A percentile compares a stretch with the other conserved stretches of the same genome.
These are phyloP conservation scores for Heteropelma amictum DNA, from an alignment of 2,888 invertebrate species.

Conservation along the genomic window DNA sequence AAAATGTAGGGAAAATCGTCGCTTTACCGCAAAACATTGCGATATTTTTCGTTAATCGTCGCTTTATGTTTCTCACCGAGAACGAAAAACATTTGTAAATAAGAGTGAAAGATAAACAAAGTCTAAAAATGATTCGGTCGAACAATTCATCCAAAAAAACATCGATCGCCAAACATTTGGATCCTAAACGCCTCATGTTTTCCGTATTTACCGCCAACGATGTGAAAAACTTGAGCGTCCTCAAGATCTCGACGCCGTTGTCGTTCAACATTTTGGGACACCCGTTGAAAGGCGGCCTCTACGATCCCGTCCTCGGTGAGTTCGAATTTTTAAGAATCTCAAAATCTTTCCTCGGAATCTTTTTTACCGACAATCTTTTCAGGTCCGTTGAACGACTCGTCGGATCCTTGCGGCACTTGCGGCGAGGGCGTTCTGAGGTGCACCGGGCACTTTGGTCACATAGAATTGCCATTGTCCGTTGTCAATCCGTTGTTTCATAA, in stretches of 20 bases:
- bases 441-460: slow-evolving; percentile 97
- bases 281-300: slow-evolving; percentile 91
- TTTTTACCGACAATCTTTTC: neutral
- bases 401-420: slow-evolving; percentile 91
- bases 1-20: no score
- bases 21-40: no score
- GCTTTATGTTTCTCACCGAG: no score
- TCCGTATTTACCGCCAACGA: slow-evolving; percentile 88
- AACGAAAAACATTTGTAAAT: no score
- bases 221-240: slow-evolving; percentile 88
- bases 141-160: neutral
- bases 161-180: slow-evolving; percentile 66
- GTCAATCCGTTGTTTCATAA: slow-evolving; percentile 94
- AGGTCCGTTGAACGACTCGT: slow-evolving; percentile 82
- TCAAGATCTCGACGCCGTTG: slow-evolving; percentile 87
- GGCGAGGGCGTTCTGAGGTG: slow-evolving; percentile 84
- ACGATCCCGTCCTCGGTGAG: slow-evolving; percentile 90
- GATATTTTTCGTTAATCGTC: no score
- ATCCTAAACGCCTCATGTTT: slow-evolving; percentile 80
- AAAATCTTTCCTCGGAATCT: neutral
- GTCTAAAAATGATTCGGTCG: slow-evolving; percentile 10
- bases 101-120: neutral
- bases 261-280: slow-evolving; percentile 91
- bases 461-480: slow-evolving; percentile 91
- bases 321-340: slow-evolving; percentile 8